phyloP scores from a whole-genome alignment of 2,797 vertebrate genomes.

The Anabas testudineus region DNA sequence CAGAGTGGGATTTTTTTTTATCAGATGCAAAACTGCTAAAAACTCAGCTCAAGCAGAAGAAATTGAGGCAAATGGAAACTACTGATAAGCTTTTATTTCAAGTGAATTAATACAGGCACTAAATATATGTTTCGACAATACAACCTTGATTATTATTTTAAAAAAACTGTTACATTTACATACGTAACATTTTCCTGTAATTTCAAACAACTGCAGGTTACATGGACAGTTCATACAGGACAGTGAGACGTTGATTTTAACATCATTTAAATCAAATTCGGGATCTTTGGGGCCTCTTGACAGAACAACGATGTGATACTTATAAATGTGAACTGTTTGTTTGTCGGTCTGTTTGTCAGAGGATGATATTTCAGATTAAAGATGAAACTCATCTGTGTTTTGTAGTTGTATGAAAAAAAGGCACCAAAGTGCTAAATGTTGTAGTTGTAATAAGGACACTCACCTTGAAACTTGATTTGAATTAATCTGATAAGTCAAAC shows the following conservation, averaged over 20 bases:
- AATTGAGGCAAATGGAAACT: too few relatives aligned
- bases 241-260: background rate
- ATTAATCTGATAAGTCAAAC: background rate
- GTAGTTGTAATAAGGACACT: background rate
- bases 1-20: too few relatives aligned
- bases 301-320: background rate
- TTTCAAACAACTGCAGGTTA: background rate
- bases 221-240: background rate
- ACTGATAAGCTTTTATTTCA: too few relatives aligned
- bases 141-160: constrained; percentile 5
- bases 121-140: constrained; percentile 1
- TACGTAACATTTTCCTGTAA: background rate
- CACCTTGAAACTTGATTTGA: background rate
- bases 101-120: constrained; percentile 32
- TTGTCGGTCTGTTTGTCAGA: too few relatives aligned
- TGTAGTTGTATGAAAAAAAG: constrained; percentile 16
- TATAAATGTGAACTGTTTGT: too few relatives aligned
- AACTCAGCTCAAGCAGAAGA: too few relatives aligned
- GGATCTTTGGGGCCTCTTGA: background rate
- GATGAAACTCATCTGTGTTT: background rate
- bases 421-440: constrained; percentile 15
- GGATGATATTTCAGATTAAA: background rate
- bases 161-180: constrained; percentile 28
- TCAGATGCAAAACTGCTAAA: too few relatives aligned
- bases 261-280: background rate